Evolutionary conservation across 2,888 invertebrate species (phyloP).

Genomic region (Sisyra nigra): DNA sequence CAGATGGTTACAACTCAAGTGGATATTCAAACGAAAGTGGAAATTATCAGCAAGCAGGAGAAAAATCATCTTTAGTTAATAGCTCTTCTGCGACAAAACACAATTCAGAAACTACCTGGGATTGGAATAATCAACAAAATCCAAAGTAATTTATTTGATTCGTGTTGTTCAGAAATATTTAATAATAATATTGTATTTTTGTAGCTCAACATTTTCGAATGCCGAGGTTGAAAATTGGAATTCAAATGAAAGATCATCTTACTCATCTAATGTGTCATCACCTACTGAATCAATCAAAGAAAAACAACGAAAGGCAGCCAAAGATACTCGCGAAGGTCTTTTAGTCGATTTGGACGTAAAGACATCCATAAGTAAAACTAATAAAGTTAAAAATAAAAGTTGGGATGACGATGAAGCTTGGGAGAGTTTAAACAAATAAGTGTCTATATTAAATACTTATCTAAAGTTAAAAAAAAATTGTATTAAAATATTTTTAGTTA

Average conservation of each 20-base stretch:
- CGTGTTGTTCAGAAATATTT: neutral
- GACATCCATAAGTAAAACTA: conserved; percentile 14
- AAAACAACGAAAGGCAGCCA: neutral
- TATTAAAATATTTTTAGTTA: no score
- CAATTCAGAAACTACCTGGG: conserved; percentile 22
- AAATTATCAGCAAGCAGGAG: conserved; percentile 27
- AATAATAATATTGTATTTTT: neutral
- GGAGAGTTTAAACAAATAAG: conserved; percentile 41
- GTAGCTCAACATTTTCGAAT: neutral
- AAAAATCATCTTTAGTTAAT: conserved; percentile 29
- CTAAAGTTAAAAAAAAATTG: no score
- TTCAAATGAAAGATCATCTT: neutral
- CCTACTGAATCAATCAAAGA: neutral
- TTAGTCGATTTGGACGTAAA: conserved; percentile 14
- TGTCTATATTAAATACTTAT: neutral
- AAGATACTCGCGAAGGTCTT: conserved; percentile 21
- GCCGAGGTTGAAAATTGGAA: neutral
- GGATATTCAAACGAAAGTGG: conserved; percentile 27
- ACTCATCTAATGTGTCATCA: conserved; percentile 6
- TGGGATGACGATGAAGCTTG: conserved; percentile 43
- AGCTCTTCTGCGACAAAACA: conserved; percentile 18
- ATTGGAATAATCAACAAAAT: conserved; percentile 26
- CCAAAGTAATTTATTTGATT: conserved; percentile 21
- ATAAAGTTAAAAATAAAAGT: conserved; percentile 24
- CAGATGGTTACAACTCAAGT: conserved; percentile 13